A percentile compares a stretch with the other conserved stretches of the same genome.
Evolutionary conservation across 1,140 invertebrate genomes (phyloP).

Genomic region (Conus betulinus): DNA sequence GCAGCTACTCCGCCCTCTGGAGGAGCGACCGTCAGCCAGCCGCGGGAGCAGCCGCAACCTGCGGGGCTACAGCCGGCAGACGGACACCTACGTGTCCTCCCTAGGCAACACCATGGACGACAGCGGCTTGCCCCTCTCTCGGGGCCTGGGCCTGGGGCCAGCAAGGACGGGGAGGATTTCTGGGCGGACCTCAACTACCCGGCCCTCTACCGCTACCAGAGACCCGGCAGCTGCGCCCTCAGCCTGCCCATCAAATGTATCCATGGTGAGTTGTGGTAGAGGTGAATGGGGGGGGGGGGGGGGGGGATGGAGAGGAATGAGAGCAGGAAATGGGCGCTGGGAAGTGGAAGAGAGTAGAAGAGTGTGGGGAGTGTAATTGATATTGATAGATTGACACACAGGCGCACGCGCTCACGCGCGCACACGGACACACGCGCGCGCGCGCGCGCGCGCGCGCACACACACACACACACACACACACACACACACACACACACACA

Average conservation of each 20-base stretch:
- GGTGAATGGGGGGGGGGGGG: neutral
- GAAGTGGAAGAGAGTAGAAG: no score
- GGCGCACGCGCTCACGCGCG: no score
- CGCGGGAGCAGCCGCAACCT: constrained; percentile 67
- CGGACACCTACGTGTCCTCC: constrained; percentile 69
- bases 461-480: no score
- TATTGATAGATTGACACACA: no score
- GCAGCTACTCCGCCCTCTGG: constrained; percentile 70
- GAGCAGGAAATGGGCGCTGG: neutral
- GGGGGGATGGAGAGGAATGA: neutral
- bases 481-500: no score
- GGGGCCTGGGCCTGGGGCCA: neutral
- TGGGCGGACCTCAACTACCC: constrained; percentile 59
- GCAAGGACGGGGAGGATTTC: constrained; percentile 56
- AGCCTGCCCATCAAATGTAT: constrained; percentile 61
- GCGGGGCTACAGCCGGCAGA: constrained; percentile 73
- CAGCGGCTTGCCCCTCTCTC: neutral
- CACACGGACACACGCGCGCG: no score
- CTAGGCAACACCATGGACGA: constrained; percentile 71
- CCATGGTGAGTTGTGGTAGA: constrained; percentile 43
- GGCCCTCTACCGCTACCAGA: constrained; percentile 64
- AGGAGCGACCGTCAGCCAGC: constrained; percentile 67
- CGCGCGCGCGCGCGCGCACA: no score
- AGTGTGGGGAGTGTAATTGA: no score
- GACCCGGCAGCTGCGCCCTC: constrained; percentile 69